Percentiles rank a stretch among this genome's conserved stretches.
Evolutionary conservation across 2,888 invertebrate genomes (phyloP).

Genomic region (Physocephala rufipes): DNA sequence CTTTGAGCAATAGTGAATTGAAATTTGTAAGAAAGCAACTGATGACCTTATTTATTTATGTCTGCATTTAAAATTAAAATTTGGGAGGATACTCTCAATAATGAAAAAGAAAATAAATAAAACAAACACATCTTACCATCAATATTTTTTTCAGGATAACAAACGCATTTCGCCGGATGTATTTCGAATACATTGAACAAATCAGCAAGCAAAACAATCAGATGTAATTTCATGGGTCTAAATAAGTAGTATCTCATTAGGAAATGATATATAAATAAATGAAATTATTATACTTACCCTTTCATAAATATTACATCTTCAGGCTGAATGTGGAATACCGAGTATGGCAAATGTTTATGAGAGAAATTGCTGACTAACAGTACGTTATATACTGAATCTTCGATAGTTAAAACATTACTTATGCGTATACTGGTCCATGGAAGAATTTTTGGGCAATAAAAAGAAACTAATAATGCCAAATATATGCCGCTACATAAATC

Average conservation of each 20-base stretch:
- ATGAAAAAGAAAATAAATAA: not conserved
- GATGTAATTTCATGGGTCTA: conserved; percentile 90
- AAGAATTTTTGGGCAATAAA: conserved; percentile 86
- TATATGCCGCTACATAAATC: conserved; percentile 93
- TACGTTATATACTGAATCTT: conserved; percentile 90
- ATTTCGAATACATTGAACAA: conserved; percentile 94
- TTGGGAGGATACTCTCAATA: not conserved
- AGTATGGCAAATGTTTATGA: conserved; percentile 81
- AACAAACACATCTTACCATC: conserved; percentile 57
- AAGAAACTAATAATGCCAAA: conserved; percentile 85
- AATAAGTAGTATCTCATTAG: conserved; percentile 52
- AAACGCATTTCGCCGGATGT: conserved; percentile 88
- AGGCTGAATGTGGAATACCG: conserved; percentile 93
- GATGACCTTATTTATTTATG: not conserved
- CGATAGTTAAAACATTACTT: conserved; percentile 66
- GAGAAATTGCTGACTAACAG: conserved; percentile 90
- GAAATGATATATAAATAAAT: conserved; percentile 23
- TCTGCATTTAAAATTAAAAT: not conserved
- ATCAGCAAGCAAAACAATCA: conserved; percentile 91
- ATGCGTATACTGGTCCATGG: conserved; percentile 75
- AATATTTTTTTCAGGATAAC: conserved; percentile 79
- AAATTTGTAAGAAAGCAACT: not conserved
- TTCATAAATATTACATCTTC: conserved; percentile 95
- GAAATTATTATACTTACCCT: conserved; percentile 70
- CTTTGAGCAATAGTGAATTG: not conserved